Conservation (phyloP, 2,113 vertebrate species). For the Gobio gobio region DNA sequence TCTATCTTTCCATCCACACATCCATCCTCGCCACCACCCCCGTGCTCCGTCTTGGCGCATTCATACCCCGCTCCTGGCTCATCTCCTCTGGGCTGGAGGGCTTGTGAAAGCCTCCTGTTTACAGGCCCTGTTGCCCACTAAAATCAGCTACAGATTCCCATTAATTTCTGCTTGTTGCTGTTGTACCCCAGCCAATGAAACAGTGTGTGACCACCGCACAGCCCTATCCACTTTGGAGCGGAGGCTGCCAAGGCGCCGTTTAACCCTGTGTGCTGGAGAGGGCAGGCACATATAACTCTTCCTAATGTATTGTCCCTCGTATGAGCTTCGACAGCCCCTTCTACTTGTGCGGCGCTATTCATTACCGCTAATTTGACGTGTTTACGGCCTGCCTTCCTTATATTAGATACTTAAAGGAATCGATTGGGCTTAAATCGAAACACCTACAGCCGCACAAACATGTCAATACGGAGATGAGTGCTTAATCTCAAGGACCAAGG, state of each 20-base stretch:
- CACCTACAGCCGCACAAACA: conserved; percentile 56
- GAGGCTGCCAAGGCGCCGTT: conserved; percentile 69
- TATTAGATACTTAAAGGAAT: conserved; percentile 63
- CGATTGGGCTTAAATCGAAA: conserved; percentile 60
- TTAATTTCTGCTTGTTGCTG: conserved; percentile 68
- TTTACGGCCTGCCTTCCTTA: conserved; percentile 63
- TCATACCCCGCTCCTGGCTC: conserved; percentile 67
- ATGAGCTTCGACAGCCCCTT: conserved; percentile 53
- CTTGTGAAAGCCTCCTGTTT: conserved; percentile 74
- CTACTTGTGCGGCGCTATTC: conserved; percentile 57
- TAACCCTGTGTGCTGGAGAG: conserved; percentile 63
- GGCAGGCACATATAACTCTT: conserved; percentile 67
- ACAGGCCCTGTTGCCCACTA: conserved; percentile 73
- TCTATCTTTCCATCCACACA: conserved; percentile 68
- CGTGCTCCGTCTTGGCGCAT: conserved; percentile 71
- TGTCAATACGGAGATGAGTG: conserved; percentile 62
- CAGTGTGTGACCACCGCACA: conserved; percentile 73
- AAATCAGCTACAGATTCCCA: conserved; percentile 79
- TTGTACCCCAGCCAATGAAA: conserved; percentile 77
- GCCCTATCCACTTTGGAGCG: conserved; percentile 71
- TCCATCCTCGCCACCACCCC: not conserved
- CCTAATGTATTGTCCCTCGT: conserved; percentile 66
- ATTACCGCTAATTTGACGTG: conserved; percentile 65
- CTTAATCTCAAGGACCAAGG: conserved; percentile 62
- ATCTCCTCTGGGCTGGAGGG: conserved; percentile 71